Evolutionary conservation across 92 coral and sea anemone species (phyloP), one percentile per base, ranked within the genome.

Genomic region (Micromussa lordhowensis): DNA sequence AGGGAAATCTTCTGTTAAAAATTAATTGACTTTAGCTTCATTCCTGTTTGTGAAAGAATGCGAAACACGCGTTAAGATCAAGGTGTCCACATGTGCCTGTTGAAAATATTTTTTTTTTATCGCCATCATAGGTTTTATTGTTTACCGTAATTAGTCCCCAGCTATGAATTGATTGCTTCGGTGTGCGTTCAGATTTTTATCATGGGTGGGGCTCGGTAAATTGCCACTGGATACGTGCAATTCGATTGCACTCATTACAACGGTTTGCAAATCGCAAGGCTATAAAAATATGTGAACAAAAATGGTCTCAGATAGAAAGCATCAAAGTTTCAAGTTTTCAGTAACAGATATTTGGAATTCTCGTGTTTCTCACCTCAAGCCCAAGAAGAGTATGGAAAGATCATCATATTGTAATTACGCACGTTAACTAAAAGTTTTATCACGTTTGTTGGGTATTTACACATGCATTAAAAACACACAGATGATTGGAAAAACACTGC

Each of bases 151-250:
- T 68, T 64, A 82, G 77, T 64, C 85, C 35, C 85, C 85, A 64
- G 44, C 85, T 22, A 21, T 71, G 85, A 82, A 82, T 35, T 82
- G 76, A 82, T 82, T 59, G 40, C 75, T 82, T 82, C 28, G 54
- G 51, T 68, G 59, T 29, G 76, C 53, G 38, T 40, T 36, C 75
- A 66, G 40, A 38, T 19, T 30, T 36, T 64, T n/a, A 0, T 34
- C 77, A 29, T 31, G 19, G 55, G 70, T 66, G 59, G 75, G 24
- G 36, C 75, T 64, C 22, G 13, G 10, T 26, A 2, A 5, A 26
- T 80, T 78, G 66, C 44, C 14, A 29, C 12, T 28, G 22, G 31
- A 13, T 2, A 16, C 38, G 24, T 72, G 8, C 17, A 18, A 72
- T 72, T 72, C n/a, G 15, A 26, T 34, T 77, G 11, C 80, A 76